These are phyloP conservation scores for Leptocoma aspasia DNA, from an alignment of 2,113 vertebrate species.

Conservation along the genomic window DNA sequence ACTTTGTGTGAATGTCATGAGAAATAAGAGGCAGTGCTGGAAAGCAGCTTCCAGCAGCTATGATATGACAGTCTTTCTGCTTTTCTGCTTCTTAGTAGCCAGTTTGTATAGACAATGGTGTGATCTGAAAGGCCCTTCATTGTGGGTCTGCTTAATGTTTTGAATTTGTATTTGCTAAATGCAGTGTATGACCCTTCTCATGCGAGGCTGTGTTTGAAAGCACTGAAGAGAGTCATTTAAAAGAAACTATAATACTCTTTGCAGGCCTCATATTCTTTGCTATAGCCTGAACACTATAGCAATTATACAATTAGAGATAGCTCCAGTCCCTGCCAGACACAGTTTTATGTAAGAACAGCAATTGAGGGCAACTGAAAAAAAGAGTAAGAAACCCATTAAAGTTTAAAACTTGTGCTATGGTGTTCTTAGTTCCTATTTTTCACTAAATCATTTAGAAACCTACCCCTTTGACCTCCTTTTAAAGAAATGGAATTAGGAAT, in stretches of 20 bases:
- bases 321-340: neutral
- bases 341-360: constrained; percentile 11
- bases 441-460: neutral
- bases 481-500: neutral
- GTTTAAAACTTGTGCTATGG: neutral
- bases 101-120: neutral
- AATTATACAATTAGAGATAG: constrained; percentile 11
- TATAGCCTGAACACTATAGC: neutral
- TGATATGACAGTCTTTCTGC: neutral
- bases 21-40: neutral
- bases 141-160: neutral
- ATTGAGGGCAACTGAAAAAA: neutral
- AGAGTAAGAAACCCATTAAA: neutral
- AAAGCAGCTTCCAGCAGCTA: neutral
- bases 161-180: neutral
- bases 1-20: neutral
- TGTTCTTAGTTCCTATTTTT: neutral
- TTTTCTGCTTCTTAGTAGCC: neutral
- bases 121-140: neutral
- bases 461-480: neutral
- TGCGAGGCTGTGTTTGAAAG: neutral
- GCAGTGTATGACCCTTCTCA: neutral
- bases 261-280: constrained; percentile 3
- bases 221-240: neutral
- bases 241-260: neutral